Base-by-base conservation (phyloP, 2,888 invertebrate genomes). In the Mactromeris polynyma region DNA sequence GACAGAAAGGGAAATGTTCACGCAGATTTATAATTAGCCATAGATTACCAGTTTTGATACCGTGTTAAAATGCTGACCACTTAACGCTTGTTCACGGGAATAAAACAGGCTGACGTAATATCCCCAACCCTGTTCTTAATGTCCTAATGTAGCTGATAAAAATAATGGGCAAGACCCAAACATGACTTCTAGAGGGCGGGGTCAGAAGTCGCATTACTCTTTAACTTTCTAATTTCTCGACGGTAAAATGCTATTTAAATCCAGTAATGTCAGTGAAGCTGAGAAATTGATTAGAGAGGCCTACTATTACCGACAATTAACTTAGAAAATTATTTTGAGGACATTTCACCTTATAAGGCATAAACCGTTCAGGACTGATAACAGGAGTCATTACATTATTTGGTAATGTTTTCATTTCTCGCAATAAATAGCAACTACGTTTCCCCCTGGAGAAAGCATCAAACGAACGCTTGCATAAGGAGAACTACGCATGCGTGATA, bases 181-280 rank as follows among this genome's bases (percentile, higher is more conserved):
- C 86, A 86, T 73, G 81, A 86, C 86, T 84, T 91, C 84, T 80
- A 36, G 69, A 86, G 79, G 89, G 91, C 88, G 88, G 91, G 89
- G 89, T 88, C 86, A 89, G 77, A 81, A 88, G 89, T 88, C 81
- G 86, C 89, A 89, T 91, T 89, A 87, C 89, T 88, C 89, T 88
- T 81, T 77, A 80, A 88, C 88, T 91, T 91, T 91, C 89, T 91
- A 91, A 91, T 91, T 91, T 89, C 81, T 51, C 42, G 81, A 86
- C 89, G 88, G 89, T 91, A 89, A 91, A 91, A 91, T 89, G 91
- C 91, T 89, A 91, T 91, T 91, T 91, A 91, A 91, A 88, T 64
- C 86, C 54, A 83, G 86, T 91, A 91, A 91, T 91, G 91, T 86
- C 86, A 91, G 86, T 81, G 91, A 86, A 81, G 86, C 83, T 51